Conservation (phyloP, 2,888 invertebrate species). For the Troides helena region DNA sequence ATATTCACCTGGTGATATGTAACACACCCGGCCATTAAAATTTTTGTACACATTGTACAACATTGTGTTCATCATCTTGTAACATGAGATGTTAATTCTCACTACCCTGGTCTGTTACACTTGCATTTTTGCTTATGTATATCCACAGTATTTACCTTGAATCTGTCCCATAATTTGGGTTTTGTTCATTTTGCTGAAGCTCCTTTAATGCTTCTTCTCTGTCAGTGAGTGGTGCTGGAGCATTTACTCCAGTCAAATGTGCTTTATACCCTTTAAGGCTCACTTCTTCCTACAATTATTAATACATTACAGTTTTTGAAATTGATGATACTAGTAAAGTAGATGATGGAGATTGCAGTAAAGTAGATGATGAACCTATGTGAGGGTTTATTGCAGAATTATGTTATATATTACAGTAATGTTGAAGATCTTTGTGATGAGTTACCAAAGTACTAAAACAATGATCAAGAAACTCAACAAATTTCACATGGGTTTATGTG, state of each 20-base stretch:
- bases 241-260: constrained; percentile 87
- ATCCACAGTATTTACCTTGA: constrained; percentile 68
- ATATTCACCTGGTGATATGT: no score
- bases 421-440: no score
- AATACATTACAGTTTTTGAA: no score
- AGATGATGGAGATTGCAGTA: no score
- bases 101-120: background rate
- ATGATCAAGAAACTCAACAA: no score
- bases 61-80: background rate
- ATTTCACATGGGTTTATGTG: no score
- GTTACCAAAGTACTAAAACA: no score
- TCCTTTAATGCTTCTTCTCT: constrained; percentile 92
- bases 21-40: no score
- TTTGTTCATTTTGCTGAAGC: constrained; percentile 85
- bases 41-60: background rate
- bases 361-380: no score
- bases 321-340: no score
- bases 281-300: constrained; percentile 84
- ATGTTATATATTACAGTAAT: no score
- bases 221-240: constrained; percentile 94
- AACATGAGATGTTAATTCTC: background rate
- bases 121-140: background rate
- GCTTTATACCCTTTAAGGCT: constrained; percentile 89
- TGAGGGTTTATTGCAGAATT: no score
- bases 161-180: constrained; percentile 89